Base-by-base conservation (phyloP, 2,888 invertebrate genomes). In the Rotaria socialis region DNA sequence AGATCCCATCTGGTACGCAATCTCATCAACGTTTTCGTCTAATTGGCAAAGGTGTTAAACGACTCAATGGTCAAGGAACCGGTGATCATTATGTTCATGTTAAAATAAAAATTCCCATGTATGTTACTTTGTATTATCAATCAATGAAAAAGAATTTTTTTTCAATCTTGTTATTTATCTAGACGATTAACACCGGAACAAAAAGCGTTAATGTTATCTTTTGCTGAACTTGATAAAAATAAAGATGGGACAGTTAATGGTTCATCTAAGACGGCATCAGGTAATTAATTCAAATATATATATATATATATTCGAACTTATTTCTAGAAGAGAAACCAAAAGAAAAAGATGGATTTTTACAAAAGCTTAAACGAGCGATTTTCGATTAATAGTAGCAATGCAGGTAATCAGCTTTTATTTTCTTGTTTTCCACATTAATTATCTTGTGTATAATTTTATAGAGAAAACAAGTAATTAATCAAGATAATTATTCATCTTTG, bases 71-170 rank as follows among this genome's bases (percentile, higher is more conserved):
- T 16, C 94, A 94, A 88, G 97, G 98, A 0, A 93, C 95, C 89
- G 99, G 99, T 0, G 97, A 99, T 91, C 99, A 99, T 91, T 98
- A 97, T 90, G 94, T 99, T 19, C 95, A 95, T 89, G 92, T 98
- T 80, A 97, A 96, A 92, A 95, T 99, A 89, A 93, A 93, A 90
- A 93, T 95, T 88, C 98, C 99, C 1, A 94, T 94, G 92, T 93
- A 88, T 88, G 89, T 88, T 43, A 41, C 56, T 27, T 47, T 5
- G 8, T 67, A 16, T 35, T 67, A 67, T 24, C 3, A 22, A 22
- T 50, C 10, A 4, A 22, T 55, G 10, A 22, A 19, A 67, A 11
- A 67, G 27, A 67, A 27, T 60, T 60, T 60, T 8, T n/a, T 19
- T 55, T 11, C 16, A 35, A 35, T 35, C 35, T 35, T 35, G 35